Percentiles rank a stretch among this genome's conserved stretches.
Evolutionary conservation across 37 sponge, comb jelly and placozoan species (phyloP).

Genomic region (Haliclona indistincta): DNA sequence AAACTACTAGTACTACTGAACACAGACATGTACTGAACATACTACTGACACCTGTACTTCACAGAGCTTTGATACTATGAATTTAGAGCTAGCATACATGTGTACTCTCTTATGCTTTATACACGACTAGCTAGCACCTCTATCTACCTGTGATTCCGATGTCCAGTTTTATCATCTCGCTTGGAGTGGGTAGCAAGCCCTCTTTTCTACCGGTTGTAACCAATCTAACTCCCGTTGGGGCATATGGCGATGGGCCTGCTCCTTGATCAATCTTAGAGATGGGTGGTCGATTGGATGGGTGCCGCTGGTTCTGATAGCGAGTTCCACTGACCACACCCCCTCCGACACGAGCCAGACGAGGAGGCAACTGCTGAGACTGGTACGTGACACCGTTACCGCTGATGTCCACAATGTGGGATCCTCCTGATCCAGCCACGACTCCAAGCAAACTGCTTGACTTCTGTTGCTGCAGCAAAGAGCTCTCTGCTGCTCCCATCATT

Average conservation of each 20-base stretch:
- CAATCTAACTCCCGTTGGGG: neutral
- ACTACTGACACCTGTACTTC: too few species aligned
- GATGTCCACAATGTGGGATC: neutral
- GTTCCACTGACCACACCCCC: neutral
- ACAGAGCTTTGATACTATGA: too few species aligned
- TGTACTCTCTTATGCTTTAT: too few species aligned
- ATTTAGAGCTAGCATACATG: too few species aligned
- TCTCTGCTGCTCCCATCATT: constrained; percentile 13
- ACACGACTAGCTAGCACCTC: too few species aligned
- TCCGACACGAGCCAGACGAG: neutral
- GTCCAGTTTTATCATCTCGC: constrained; percentile 57
- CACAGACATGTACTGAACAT: too few species aligned
- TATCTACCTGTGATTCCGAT: constrained; percentile 57
- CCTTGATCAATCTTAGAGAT: neutral
- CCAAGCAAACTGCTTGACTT: neutral
- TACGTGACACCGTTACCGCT: neutral
- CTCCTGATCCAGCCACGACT: neutral
- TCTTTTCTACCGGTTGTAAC: constrained; percentile 35
- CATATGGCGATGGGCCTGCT: constrained; percentile 5
- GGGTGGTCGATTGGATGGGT: constrained; percentile 57
- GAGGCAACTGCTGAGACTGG: neutral
- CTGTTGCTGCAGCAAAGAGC: neutral
- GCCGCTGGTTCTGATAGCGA: constrained; percentile 83
- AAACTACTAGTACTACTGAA: too few species aligned
- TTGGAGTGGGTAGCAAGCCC: constrained; percentile 74